phyloP scores from a whole-genome alignment of 2,888 invertebrate genomes.

The Rotaria macrura region DNA sequence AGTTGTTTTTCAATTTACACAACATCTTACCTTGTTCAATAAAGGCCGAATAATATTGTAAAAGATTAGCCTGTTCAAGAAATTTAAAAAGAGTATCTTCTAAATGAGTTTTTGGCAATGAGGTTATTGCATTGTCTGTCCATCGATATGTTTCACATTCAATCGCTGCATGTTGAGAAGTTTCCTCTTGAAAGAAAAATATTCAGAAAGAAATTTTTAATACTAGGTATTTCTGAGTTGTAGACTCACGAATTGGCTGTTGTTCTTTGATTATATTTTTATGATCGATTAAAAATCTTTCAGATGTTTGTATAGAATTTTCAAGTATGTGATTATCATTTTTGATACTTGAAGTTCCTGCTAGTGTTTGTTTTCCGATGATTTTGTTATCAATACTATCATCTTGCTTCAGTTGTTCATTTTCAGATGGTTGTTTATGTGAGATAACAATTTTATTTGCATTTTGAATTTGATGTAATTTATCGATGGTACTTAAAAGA shows the following conservation, averaged over 20 bases:
- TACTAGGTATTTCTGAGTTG: neutral
- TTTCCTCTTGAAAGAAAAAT: neutral
- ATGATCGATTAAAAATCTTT: neutral
- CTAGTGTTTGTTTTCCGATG: neutral
- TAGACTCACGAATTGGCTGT: neutral
- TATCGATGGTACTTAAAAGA: neutral
- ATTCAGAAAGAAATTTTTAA: neutral
- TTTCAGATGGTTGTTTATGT: neutral
- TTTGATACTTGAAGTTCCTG: neutral
- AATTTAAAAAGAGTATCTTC: slow-evolving; percentile 10
- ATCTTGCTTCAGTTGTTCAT: neutral
- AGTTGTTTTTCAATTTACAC: no score
- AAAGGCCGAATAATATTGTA: slow-evolving; percentile 25
- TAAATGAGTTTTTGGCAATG: neutral
- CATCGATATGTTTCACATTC: neutral
- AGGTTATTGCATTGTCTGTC: neutral
- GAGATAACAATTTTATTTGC: neutral
- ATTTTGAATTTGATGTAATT: slow-evolving; percentile 9
- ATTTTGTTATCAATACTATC: neutral
- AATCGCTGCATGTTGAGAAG: neutral
- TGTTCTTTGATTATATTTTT: neutral
- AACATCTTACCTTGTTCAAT: slow-evolving; percentile 29
- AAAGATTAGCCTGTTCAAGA: slow-evolving; percentile 22
- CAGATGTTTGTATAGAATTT: neutral
- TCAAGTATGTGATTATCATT: neutral